These are phyloP conservation scores for Propsilocerus akamusi DNA, from an alignment of 1,140 invertebrate species.

Conservation along the genomic window DNA sequence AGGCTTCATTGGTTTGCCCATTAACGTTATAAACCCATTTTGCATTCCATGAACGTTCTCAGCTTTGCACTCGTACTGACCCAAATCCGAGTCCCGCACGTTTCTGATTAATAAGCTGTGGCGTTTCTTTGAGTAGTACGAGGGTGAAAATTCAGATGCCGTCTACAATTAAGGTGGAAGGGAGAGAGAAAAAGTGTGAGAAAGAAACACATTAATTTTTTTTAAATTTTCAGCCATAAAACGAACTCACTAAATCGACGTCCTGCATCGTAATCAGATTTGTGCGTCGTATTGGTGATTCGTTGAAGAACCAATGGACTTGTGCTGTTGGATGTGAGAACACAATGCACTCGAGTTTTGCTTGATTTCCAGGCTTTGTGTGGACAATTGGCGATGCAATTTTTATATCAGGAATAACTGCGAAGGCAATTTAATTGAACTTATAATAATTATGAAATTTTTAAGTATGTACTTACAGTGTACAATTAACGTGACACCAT, in stretches of 20 bases:
- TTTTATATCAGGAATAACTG: slow-evolving; percentile 51
- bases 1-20: slow-evolving; percentile 31
- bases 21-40: slow-evolving; percentile 32
- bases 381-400: slow-evolving; percentile 44
- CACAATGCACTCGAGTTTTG: slow-evolving; percentile 46
- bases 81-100: slow-evolving; percentile 49
- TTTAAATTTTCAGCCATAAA: neutral
- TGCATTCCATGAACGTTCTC: slow-evolving; percentile 45
- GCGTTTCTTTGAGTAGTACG: slow-evolving; percentile 18
- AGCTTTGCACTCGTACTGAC: slow-evolving; percentile 56
- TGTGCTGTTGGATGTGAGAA: slow-evolving; percentile 42
- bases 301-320: slow-evolving; percentile 37
- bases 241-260: slow-evolving; percentile 10
- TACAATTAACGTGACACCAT: slow-evolving; percentile 34
- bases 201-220: neutral
- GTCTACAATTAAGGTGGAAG: slow-evolving; percentile 7
- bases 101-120: slow-evolving; percentile 47
- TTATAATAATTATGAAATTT: neutral
- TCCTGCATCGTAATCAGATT: slow-evolving; percentile 30
- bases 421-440: slow-evolving; percentile 7
- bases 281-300: slow-evolving; percentile 31
- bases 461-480: slow-evolving; percentile 29
- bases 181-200: neutral
- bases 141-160: slow-evolving; percentile 27
- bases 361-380: slow-evolving; percentile 41